These are phyloP conservation scores for Zaprionus lachaisei DNA, from an alignment of 1,140 invertebrate species.

Conservation along the genomic window DNA sequence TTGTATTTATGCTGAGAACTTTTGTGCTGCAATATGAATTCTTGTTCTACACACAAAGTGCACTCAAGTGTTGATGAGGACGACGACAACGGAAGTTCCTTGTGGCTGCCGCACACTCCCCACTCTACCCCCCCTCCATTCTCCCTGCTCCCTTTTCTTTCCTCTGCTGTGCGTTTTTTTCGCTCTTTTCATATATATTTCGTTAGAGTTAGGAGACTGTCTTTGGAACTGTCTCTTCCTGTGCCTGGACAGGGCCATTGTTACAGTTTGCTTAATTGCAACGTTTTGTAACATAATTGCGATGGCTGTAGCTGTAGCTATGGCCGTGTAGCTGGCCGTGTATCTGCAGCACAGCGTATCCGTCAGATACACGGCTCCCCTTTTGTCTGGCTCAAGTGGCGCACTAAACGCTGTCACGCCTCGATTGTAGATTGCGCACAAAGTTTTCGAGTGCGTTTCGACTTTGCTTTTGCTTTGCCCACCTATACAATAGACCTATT, in stretches of 20 bases:
- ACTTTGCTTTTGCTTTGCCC: slow-evolving; percentile 32
- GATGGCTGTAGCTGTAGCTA: slow-evolving; percentile 19
- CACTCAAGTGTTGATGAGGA: slow-evolving; percentile 54
- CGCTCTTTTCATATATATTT: slow-evolving; percentile 34
- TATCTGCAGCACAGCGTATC: slow-evolving; percentile 19
- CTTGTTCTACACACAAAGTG: slow-evolving; percentile 36
- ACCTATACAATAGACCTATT: slow-evolving; percentile 63
- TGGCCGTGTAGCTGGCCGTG: background rate
- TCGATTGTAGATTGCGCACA: slow-evolving; percentile 79
- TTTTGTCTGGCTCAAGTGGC: slow-evolving; percentile 71
- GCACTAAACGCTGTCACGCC: slow-evolving; percentile 51
- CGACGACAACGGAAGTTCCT: slow-evolving; percentile 67
- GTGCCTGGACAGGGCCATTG: slow-evolving; percentile 53
- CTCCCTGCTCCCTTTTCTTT: background rate
- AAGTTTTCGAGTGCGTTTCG: slow-evolving; percentile 58
- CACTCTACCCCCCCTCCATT: background rate
- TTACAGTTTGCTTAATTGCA: slow-evolving; percentile 80
- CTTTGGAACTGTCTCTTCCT: background rate
- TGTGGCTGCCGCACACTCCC: slow-evolving; percentile 15
- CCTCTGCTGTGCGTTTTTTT: background rate
- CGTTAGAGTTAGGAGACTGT: slow-evolving; percentile 35
- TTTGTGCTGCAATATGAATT: slow-evolving; percentile 60
- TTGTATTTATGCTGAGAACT: slow-evolving; percentile 16
- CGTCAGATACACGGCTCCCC: slow-evolving; percentile 44
- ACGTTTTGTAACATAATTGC: slow-evolving; percentile 81